Evolutionary conservation across 2,888 invertebrate genomes (phyloP).

Genomic region (Eudasyphora cyanicolor): DNA sequence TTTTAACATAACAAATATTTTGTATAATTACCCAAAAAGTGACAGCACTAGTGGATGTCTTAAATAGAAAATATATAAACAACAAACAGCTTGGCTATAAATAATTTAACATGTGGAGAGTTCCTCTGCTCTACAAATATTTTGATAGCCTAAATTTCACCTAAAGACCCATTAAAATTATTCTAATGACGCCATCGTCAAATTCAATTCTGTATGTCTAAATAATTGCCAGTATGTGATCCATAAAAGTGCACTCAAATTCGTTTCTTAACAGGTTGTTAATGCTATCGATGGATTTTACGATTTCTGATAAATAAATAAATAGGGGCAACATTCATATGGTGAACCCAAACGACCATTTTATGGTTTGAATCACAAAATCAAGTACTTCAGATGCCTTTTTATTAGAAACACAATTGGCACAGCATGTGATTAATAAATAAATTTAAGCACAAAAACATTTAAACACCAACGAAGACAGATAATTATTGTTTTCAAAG

Average conservation of each 20-base stretch:
- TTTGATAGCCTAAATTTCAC: neutral
- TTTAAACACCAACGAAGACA: neutral
- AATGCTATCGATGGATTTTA: conserved; percentile 10
- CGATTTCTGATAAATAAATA: neutral
- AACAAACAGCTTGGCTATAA: neutral
- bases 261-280: conserved; percentile 12
- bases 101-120: neutral
- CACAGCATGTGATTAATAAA: conserved; percentile 37
- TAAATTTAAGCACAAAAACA: neutral
- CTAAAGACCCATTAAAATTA: neutral
- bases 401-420: conserved; percentile 1
- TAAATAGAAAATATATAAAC: no score
- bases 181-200: neutral
- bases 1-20: no score
- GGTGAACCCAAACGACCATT: neutral
- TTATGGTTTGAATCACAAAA: neutral
- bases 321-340: neutral
- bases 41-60: no score
- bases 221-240: neutral
- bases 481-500: neutral
- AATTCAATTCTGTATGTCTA: neutral
- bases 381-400: neutral
- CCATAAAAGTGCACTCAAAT: neutral
- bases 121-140: neutral
- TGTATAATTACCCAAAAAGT: no score